These are phyloP conservation scores for Pogonomyrmex barbatus DNA, from an alignment of 1,140 invertebrate species.

Conservation along the genomic window DNA sequence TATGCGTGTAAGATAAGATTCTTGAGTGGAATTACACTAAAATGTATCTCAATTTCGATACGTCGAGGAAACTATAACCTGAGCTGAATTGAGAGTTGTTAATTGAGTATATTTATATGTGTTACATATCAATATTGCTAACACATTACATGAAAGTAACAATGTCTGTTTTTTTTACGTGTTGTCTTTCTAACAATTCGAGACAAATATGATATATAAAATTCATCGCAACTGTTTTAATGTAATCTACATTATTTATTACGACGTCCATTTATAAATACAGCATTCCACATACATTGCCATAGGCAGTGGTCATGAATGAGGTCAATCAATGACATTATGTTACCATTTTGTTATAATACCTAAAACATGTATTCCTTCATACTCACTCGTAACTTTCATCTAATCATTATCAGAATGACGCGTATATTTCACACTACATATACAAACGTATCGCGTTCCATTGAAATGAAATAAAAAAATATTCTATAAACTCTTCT, in stretches of 20 bases:
- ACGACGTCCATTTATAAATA: constrained; percentile 65
- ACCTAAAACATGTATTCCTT: constrained; percentile 58
- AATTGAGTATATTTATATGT: constrained; percentile 30
- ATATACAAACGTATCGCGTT: constrained; percentile 30
- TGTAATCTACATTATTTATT: constrained; percentile 9
- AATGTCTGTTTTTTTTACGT: neutral
- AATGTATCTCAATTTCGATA: constrained; percentile 54
- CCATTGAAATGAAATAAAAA: constrained; percentile 70
- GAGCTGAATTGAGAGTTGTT: constrained; percentile 45
- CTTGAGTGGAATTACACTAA: constrained; percentile 31
- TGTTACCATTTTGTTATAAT: constrained; percentile 39
- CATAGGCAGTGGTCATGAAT: constrained; percentile 69
- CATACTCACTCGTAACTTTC: constrained; percentile 46
- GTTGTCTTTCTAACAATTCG: neutral
- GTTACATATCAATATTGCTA: constrained; percentile 11
- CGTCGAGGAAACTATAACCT: constrained; percentile 51
- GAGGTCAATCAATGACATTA: constrained; percentile 59
- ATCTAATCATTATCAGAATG: constrained; percentile 39
- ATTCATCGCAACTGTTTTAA: constrained; percentile 19
- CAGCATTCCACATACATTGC: constrained; percentile 58
- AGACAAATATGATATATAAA: constrained; percentile 45
- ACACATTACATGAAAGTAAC: constrained; percentile 41
- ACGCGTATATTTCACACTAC: constrained; percentile 30
- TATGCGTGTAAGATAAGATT: constrained; percentile 20
- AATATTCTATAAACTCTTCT: constrained; percentile 42